A percentile compares a stretch with the other conserved stretches of the same genome.
phyloP scores from a whole-genome alignment of 2,113 vertebrate genomes.

The Psophia crepitans region DNA sequence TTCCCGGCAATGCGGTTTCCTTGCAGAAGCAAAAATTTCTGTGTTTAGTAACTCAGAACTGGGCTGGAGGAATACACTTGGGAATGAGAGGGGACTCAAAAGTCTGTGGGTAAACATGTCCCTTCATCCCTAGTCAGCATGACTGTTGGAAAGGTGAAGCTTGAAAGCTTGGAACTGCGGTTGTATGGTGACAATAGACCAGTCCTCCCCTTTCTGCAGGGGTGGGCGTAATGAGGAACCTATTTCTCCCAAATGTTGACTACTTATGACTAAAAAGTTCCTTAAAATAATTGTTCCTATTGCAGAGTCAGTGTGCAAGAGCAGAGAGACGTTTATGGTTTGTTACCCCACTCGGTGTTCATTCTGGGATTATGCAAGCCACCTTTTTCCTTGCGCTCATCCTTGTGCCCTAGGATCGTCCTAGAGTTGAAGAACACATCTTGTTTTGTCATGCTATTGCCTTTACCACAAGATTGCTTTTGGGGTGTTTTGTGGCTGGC shows the following conservation, averaged over 20 bases:
- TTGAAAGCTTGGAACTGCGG: background rate
- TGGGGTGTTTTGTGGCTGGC: background rate
- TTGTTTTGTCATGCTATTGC: background rate
- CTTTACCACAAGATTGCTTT: background rate
- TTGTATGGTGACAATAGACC: background rate
- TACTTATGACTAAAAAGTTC: background rate
- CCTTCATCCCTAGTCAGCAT: background rate
- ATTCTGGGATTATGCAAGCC: background rate
- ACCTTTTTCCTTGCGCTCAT: background rate
- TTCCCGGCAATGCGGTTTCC: background rate
- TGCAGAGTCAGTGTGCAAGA: background rate
- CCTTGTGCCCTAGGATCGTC: background rate
- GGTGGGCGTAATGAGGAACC: background rate
- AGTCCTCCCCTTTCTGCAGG: background rate
- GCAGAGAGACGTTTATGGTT: background rate
- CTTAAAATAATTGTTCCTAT: background rate
- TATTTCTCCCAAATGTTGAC: background rate
- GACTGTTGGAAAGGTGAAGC: accelerated
- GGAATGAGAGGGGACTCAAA: background rate
- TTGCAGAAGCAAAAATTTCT: background rate
- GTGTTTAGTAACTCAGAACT: background rate
- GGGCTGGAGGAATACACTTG: background rate
- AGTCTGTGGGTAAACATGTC: background rate
- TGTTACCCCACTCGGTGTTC: background rate
- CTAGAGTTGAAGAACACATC: background rate